phyloP scores from a whole-genome alignment of 1,140 invertebrate genomes.

The Anadara kagoshimensis region DNA sequence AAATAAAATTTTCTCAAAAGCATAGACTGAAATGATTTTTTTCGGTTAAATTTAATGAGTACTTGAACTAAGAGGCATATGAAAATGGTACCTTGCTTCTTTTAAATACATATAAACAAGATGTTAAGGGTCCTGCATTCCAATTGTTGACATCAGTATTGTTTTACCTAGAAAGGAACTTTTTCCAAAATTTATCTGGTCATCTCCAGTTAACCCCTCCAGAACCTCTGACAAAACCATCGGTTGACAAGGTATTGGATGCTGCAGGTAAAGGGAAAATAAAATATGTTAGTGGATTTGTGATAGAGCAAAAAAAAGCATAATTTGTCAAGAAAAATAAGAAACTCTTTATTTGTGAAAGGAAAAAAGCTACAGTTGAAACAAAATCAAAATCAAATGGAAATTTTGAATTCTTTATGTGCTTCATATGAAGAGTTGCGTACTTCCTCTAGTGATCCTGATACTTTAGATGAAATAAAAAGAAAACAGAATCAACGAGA shows the following conservation, averaged over 20 bases:
- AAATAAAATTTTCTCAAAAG: not conserved
- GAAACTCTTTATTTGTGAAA: not conserved
- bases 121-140: not conserved
- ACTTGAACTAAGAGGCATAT: slow-evolving; percentile 15
- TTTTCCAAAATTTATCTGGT: slow-evolving; percentile 6
- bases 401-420: not conserved
- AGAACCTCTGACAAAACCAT: not conserved
- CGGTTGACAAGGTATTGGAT: not conserved
- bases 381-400: not conserved
- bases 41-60: slow-evolving; percentile 18
- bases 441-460: not conserved
- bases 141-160: slow-evolving; percentile 8
- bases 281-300: slow-evolving; percentile 1
- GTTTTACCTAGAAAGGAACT: slow-evolving; percentile 15
- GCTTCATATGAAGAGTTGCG: not conserved
- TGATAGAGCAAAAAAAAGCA: not conserved
- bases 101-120: not conserved
- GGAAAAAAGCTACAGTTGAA: not conserved
- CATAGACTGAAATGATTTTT: slow-evolving; percentile 12
- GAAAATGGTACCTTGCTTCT: not conserved
- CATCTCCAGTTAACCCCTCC: not conserved
- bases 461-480: not conserved
- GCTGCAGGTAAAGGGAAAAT: slow-evolving; percentile 2
- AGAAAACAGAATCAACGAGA: not conserved
- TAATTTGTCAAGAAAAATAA: not conserved